Evolutionary conservation across 2,888 invertebrate species (phyloP).

Genomic region (Nomada lathburiana): DNA sequence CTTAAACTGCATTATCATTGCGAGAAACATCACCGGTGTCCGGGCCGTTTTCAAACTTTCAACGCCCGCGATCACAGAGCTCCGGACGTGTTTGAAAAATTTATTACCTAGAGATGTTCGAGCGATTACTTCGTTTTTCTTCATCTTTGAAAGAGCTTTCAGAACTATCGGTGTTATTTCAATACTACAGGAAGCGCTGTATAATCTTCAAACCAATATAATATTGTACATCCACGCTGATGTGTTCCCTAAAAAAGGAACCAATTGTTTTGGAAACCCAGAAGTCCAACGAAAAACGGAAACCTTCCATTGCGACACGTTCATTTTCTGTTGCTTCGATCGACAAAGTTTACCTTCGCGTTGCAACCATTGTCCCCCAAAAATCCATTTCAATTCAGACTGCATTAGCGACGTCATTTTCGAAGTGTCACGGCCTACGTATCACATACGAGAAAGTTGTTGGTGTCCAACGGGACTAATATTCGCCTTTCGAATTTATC

Average conservation of each 20-base stretch:
- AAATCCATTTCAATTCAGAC: constrained; percentile 1
- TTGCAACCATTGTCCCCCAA: not conserved
- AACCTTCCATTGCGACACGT: too few relatives aligned
- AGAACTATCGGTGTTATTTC: too few relatives aligned
- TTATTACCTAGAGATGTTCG: too few relatives aligned
- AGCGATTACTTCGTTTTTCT: too few relatives aligned
- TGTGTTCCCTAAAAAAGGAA: too few relatives aligned
- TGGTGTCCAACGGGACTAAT: constrained; percentile 56
- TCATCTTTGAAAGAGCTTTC: too few relatives aligned
- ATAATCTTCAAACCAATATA: too few relatives aligned
- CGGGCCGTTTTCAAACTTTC: not conserved
- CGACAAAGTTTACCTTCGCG: not conserved
- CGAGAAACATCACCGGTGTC: not conserved
- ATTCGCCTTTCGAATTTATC: constrained; percentile 68
- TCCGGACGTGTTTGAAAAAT: not conserved
- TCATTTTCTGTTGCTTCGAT: not conserved
- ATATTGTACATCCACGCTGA: too few relatives aligned
- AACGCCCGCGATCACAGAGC: too few relatives aligned
- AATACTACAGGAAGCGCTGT: too few relatives aligned
- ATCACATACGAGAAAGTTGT: constrained; percentile 25
- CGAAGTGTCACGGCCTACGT: constrained; percentile 13
- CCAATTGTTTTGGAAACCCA: not conserved
- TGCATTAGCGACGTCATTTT: not conserved
- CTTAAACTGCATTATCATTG: constrained; percentile 26
- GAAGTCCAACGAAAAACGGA: too few relatives aligned